These are phyloP conservation scores for Gerris lacustris DNA, from an alignment of 2,888 invertebrate species.

Conservation along the genomic window DNA sequence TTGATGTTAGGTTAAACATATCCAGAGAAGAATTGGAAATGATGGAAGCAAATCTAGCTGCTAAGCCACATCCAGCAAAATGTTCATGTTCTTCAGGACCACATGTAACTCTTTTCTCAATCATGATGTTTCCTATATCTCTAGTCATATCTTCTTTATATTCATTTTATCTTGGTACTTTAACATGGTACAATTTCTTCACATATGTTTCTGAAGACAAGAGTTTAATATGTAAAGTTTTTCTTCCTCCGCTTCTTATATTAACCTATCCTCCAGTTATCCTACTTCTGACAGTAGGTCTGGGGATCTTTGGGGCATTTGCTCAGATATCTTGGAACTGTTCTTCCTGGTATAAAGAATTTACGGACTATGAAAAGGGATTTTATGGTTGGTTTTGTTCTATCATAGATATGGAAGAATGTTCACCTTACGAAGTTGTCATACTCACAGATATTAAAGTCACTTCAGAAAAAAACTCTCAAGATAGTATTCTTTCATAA, in stretches of 20 bases:
- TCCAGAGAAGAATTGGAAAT: conserved; percentile 57
- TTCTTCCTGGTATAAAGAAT: conserved; percentile 55
- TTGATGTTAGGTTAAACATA: conserved; percentile 58
- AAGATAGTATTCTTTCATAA: conserved; percentile 25
- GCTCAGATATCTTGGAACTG: conserved; percentile 56
- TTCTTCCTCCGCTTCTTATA: conserved; percentile 54
- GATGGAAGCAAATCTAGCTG: conserved; percentile 51
- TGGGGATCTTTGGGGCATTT: conserved; percentile 54
- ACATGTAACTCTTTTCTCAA: conserved; percentile 51
- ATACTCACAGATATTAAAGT: conserved; percentile 43
- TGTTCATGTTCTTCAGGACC: conserved; percentile 49
- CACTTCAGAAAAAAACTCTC: conserved; percentile 23
- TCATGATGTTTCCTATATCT: conserved; percentile 55
- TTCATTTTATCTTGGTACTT: conserved; percentile 60
- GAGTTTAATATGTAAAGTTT: conserved; percentile 48
- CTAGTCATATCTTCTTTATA: conserved; percentile 50
- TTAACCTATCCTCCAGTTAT: conserved; percentile 58
- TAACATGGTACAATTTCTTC: conserved; percentile 66
- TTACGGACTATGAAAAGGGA: conserved; percentile 62
- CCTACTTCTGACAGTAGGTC: conserved; percentile 48
- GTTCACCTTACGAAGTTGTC: conserved; percentile 62
- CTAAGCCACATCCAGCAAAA: conserved; percentile 41
- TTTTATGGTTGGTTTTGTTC: conserved; percentile 67
- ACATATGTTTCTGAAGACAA: conserved; percentile 55
- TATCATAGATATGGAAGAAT: conserved; percentile 52